Evolutionary conservation across 2,888 invertebrate genomes (phyloP), one percentile per base, ranked within the genome.

Genomic region (Pomacea canaliculata): DNA sequence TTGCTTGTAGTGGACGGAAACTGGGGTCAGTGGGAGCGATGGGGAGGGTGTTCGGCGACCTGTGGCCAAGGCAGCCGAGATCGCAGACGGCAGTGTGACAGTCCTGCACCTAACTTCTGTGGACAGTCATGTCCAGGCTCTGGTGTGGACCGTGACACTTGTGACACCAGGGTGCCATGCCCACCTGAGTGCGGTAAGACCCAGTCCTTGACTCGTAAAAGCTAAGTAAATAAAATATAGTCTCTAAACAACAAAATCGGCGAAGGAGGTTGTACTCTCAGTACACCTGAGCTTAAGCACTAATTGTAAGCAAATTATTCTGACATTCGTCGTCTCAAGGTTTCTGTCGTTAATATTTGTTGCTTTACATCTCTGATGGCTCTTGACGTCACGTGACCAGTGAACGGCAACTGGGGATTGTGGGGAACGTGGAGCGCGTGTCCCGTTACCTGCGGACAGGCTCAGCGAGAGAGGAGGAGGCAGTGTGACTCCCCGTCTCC

Each of bases 381-480:
- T 37, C 37, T 5, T 37, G 3, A 37, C 37, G 37, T 37, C 37
- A 37, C 23, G 23, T 60, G 37, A 19, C 7, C 59, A 73, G 76
- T 70, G 56, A 37, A 76, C 46, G 76, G 76, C 19, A 77, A 73
- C 60, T 77, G 77, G 77, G 70, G 77, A 1, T 1, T n/a, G 7
- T 77, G 77, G 77, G 56, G 23, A 5, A 18, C 56, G 0, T 77
- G 77, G 77, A 65, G 72, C 18, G 10, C 59, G 23, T 73, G 73
- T 56, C 23, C 65, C 23, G 66, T 62, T 0, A n/a, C 77, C 18
- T 77, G 77, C 59, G 77, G 77, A 9, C 48, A 46, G 12, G 59
- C 59, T 7, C n/a, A 51, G 23, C n/a, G 62, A 5, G 49, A 51
- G 13, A 60, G 77, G 18, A 59, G 63, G 12, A 46, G 77, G 19